Conservation (phyloP, 2,113 vertebrate species). For the Phaetusa simplex region DNA sequence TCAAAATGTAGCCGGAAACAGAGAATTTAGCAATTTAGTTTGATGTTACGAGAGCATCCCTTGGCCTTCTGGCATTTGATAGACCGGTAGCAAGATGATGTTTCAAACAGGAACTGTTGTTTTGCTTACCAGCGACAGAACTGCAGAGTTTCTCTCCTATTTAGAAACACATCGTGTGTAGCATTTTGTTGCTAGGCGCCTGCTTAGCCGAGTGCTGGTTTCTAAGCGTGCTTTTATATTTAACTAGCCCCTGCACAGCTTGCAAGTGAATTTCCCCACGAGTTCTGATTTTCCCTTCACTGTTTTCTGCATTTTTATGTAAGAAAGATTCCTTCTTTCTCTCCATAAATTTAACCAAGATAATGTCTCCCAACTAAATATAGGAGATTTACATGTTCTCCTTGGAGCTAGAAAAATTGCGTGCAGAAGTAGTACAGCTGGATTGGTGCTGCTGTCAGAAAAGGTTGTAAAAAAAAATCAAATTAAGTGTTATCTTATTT, state of each 20-base stretch:
- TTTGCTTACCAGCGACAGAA: not conserved
- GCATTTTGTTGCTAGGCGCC: slow-evolving; percentile 69
- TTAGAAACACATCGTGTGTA: not conserved
- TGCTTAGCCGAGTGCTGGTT: slow-evolving; percentile 6
- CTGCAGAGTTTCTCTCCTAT: slow-evolving; percentile 9
- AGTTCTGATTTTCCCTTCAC: not conserved
- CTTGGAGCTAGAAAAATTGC: not conserved
- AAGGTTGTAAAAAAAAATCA: not conserved
- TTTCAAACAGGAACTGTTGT: not conserved
- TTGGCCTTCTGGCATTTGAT: not conserved
- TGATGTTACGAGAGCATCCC: not conserved
- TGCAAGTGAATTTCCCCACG: slow-evolving; percentile 17
- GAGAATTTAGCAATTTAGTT: not conserved
- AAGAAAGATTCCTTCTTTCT: not conserved
- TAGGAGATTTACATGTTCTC: not conserved
- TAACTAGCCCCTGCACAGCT: slow-evolving; percentile 36
- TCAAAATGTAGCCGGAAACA: not conserved
- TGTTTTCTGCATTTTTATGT: not conserved
- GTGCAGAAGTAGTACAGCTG: not conserved
- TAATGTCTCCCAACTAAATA: not conserved
- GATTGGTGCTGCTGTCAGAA: not conserved
- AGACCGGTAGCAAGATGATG: not conserved
- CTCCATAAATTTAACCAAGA: not conserved
- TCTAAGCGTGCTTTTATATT: slow-evolving; percentile 38
- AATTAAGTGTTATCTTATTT: not conserved